Conservation (phyloP, 2,797 vertebrate genomes). For the Pseudochirops corinnae region DNA sequence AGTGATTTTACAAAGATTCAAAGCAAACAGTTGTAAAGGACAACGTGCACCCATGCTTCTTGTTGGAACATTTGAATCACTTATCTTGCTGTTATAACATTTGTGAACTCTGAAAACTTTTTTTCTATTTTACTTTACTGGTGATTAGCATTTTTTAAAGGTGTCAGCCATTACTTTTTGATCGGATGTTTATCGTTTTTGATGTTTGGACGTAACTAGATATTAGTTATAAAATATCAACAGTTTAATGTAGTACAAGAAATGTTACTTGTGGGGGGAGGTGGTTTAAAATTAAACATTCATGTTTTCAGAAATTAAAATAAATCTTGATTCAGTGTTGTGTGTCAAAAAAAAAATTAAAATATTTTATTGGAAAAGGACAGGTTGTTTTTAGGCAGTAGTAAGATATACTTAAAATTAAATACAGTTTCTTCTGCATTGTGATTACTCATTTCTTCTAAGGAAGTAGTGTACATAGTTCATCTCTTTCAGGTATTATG, state of each 20-base stretch:
- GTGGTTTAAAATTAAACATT: constrained; percentile 3
- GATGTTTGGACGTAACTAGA: background rate
- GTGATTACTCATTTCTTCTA: background rate
- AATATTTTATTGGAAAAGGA: background rate
- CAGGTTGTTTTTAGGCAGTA: background rate
- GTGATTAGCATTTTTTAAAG: constrained; percentile 24
- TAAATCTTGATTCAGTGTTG: constrained; percentile 47
- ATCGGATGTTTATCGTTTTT: background rate
- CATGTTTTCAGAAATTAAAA: constrained; percentile 59
- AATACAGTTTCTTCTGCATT: background rate
- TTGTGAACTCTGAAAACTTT: constrained; percentile 13
- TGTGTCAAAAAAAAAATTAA: no score
- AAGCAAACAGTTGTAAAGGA: background rate
- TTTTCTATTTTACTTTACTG: constrained; percentile 1
- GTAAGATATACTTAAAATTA: background rate
- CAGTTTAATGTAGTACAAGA: constrained; percentile 31
- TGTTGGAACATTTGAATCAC: background rate
- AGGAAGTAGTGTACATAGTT: background rate
- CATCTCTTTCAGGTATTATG: background rate
- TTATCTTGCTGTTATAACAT: constrained; percentile 33
- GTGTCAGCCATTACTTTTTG: constrained; percentile 32
- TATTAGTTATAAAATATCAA: constrained; percentile 14
- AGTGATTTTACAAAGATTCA: background rate
- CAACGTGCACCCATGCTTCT: background rate
- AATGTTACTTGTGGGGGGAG: background rate